phyloP scores from a whole-genome alignment of 2,113 vertebrate species.

The Phrynosoma platyrhinos region DNA sequence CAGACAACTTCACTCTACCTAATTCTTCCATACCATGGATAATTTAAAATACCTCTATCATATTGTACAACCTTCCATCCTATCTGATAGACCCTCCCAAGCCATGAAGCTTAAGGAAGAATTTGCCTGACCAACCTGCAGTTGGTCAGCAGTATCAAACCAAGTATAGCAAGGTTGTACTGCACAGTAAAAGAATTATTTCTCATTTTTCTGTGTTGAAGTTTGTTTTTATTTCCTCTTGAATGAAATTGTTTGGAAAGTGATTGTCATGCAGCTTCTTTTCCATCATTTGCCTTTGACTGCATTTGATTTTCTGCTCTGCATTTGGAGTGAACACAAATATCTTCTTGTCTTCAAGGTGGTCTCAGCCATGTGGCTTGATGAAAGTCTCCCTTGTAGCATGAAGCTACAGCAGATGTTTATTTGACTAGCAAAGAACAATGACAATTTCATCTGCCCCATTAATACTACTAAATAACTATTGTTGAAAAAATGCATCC shows the following conservation, averaged over 20 bases:
- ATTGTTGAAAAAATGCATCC: slow-evolving; percentile 39
- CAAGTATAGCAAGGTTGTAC: slow-evolving; percentile 49
- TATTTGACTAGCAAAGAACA: slow-evolving; percentile 36
- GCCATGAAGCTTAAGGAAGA: slow-evolving; percentile 54
- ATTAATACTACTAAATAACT: slow-evolving; percentile 54
- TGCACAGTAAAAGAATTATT: slow-evolving; percentile 45
- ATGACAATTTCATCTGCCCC: slow-evolving; percentile 46
- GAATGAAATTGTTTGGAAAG: slow-evolving; percentile 56
- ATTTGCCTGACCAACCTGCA: slow-evolving; percentile 49
- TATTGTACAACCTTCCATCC: neutral
- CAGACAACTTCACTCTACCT: neutral
- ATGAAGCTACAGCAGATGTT: slow-evolving; percentile 31
- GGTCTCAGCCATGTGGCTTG: slow-evolving; percentile 37
- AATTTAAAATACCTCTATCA: neutral
- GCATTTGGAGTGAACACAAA: slow-evolving; percentile 56
- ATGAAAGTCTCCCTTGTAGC: slow-evolving; percentile 27
- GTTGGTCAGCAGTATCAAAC: slow-evolving; percentile 63
- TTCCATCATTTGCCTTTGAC: slow-evolving; percentile 67
- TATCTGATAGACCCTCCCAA: slow-evolving; percentile 41
- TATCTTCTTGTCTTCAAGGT: slow-evolving; percentile 60
- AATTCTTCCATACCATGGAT: neutral
- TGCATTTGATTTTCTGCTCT: slow-evolving; percentile 67
- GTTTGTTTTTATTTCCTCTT: slow-evolving; percentile 3
- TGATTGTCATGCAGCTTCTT: slow-evolving; percentile 59
- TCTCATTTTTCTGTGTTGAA: slow-evolving; percentile 22